phyloP scores from a whole-genome alignment of 2,888 invertebrate genomes.

The Campoletis raptor region DNA sequence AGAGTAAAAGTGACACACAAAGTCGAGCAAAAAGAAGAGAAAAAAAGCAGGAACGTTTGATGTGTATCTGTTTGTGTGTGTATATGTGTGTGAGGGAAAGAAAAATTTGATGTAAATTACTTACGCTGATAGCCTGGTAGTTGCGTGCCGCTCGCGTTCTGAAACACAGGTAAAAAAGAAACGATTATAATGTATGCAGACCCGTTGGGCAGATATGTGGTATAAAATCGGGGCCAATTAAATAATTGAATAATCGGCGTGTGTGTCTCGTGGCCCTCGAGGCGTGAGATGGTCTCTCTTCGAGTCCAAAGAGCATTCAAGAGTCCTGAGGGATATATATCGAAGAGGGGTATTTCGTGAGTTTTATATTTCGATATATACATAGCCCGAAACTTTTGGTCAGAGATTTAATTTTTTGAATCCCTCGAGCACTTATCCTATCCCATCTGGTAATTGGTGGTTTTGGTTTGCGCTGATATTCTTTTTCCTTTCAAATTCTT shows the following conservation, averaged over 20 bases:
- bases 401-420: slow-evolving; percentile 42
- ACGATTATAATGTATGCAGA: slow-evolving; percentile 63
- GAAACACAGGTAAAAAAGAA: slow-evolving; percentile 83
- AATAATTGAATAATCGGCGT: slow-evolving; percentile 67
- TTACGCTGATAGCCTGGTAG: slow-evolving; percentile 86
- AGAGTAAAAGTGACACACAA: slow-evolving; percentile 11
- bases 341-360: slow-evolving; percentile 28
- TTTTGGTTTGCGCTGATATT: slow-evolving; percentile 24
- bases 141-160: slow-evolving; percentile 86
- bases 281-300: slow-evolving; percentile 44
- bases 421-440: slow-evolving; percentile 15
- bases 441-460: slow-evolving; percentile 52
- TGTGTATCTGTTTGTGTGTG: slow-evolving; percentile 1
- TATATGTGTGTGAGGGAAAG: not conserved
- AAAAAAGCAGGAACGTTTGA: not conserved
- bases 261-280: slow-evolving; percentile 42
- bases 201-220: slow-evolving; percentile 35
- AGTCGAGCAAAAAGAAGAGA: not conserved
- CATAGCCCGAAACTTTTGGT: slow-evolving; percentile 26
- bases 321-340: not conserved
- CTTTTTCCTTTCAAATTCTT: slow-evolving; percentile 28
- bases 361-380: slow-evolving; percentile 48
- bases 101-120: slow-evolving; percentile 78
- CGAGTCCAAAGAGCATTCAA: not conserved
- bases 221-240: slow-evolving; percentile 63